A percentile compares a stretch with the other conserved stretches of the same genome.
Evolutionary conservation across 2,888 invertebrate species (phyloP).

Genomic region (Drosophila siamana): DNA sequence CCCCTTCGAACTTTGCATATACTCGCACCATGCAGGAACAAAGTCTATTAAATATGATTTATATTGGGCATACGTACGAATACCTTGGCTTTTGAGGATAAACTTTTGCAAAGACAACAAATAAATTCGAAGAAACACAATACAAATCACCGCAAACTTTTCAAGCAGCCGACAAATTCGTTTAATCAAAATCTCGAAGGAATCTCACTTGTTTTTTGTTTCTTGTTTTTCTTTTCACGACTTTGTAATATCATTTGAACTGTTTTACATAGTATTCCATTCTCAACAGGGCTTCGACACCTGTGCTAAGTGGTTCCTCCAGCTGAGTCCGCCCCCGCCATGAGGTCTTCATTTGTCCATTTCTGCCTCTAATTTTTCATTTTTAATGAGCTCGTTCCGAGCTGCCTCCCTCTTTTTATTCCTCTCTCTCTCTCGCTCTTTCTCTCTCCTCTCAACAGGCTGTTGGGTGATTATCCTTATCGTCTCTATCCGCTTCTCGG

Average conservation of each 20-base stretch:
- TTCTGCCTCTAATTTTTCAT: slow-evolving; percentile 39
- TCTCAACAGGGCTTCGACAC: slow-evolving; percentile 1
- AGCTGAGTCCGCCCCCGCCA: neutral
- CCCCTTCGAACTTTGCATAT: slow-evolving; percentile 14
- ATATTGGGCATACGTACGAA: slow-evolving; percentile 23
- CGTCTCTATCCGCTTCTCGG: slow-evolving; percentile 4
- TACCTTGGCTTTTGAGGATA: slow-evolving; percentile 22
- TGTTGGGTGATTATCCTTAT: slow-evolving; percentile 12
- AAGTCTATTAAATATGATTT: slow-evolving; percentile 52
- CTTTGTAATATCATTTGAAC: slow-evolving; percentile 1
- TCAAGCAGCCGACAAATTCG: slow-evolving; percentile 4
- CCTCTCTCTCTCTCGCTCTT: neutral
- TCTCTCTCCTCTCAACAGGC: neutral
- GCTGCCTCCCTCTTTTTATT: neutral
- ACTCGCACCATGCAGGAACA: neutral
- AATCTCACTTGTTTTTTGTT: slow-evolving; percentile 6
- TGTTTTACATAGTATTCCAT: slow-evolving; percentile 10
- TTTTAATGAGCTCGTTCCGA: slow-evolving; percentile 39
- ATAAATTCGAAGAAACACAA: slow-evolving; percentile 25
- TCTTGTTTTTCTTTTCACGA: slow-evolving; percentile 8
- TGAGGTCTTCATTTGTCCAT: slow-evolving; percentile 15
- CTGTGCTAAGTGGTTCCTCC: slow-evolving; percentile 12
- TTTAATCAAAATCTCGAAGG: slow-evolving; percentile 6
- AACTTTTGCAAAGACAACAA: slow-evolving; percentile 18
- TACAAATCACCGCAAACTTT: slow-evolving; percentile 43